Base-by-base conservation (phyloP, 30 jellyfish, hydroid and myxozoan species). In the Aurelia aurita region DNA sequence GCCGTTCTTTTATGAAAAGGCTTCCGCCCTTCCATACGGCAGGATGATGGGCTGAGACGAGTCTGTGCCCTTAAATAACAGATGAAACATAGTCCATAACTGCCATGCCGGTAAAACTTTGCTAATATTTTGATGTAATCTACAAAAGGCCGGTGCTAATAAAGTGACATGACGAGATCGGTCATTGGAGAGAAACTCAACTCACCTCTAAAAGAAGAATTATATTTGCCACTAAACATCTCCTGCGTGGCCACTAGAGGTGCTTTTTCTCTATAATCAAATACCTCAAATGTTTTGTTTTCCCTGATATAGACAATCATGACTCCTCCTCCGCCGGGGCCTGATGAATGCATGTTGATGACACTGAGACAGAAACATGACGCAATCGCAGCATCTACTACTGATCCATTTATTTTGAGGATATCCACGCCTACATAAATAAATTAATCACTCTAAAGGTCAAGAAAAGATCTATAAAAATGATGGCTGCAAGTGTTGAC, bases 251-350 rank as follows among this genome's bases (percentile, higher is more conserved):
- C 93, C 5, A 79, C 88, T 13, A 93, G 78, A 1, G 99, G 99
- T 16, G 97, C 99, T 14, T 66, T 69, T 35, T 87, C 96, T 25
- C 99, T 77, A 66, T 87, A 94, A 79, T 88, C 97, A 51, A 82
- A 76, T 29, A 93, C 94, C 28, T 84, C 96, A 28, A 89, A 82
- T 35, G 97, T 77, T 46, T 88, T 71, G 71, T 94, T 94, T 51
- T 83, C 91, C 72, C 92, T 84, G 10, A 60, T 88, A 88, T 94
- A 94, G 25, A 89, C 91, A 18, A 94, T 44, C 99, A 94, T 94
- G 0, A 74, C 82, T 44, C 99, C 99, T 19, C 99, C 99, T 11
- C 99, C 99, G 25, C 99, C 99, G 23, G 87, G 91, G 15, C 99
- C 96, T 15, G 99, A 77, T 18, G 97, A 76, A 46, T 94, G 95